Evolutionary conservation across 2,888 invertebrate species (phyloP).

Genomic region (Pammene fasciana): DNA sequence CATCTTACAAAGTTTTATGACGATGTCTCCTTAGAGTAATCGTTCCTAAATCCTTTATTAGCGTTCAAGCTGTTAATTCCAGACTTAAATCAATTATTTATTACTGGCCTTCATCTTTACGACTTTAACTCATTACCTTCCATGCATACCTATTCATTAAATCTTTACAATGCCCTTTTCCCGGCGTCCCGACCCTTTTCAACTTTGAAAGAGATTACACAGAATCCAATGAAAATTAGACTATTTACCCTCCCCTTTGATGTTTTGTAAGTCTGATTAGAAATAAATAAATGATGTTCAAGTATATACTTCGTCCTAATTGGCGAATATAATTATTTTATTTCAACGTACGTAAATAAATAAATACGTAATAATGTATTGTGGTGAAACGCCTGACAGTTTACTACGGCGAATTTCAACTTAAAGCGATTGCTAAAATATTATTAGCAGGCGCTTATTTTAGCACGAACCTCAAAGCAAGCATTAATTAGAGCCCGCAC

Average conservation of each 20-base stretch:
- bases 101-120: slow-evolving; percentile 21
- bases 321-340: not conserved
- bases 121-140: slow-evolving; percentile 20
- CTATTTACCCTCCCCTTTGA: slow-evolving; percentile 16
- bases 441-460: slow-evolving; percentile 18
- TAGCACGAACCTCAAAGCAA: too few species aligned
- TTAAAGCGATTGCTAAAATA: slow-evolving; percentile 5
- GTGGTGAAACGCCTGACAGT: slow-evolving; percentile 7
- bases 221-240: slow-evolving; percentile 9
- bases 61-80: slow-evolving; percentile 26
- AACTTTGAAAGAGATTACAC: not conserved
- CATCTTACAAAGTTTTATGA: slow-evolving; percentile 23
- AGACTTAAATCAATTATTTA: slow-evolving; percentile 35
- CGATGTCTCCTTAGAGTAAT: slow-evolving; percentile 7
- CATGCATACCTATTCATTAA: slow-evolving; percentile 17
- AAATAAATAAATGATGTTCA: slow-evolving; percentile 6
- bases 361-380: not conserved
- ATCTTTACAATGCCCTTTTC: slow-evolving; percentile 21
- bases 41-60: too few species aligned
- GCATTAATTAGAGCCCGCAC: too few species aligned
- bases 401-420: not conserved
- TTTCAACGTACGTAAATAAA: too few species aligned
- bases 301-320: not conserved
- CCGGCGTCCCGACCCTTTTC: slow-evolving; percentile 22
- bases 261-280: not conserved